Conservation (phyloP, 2,113 vertebrate species). For the Lagopus muta region DNA sequence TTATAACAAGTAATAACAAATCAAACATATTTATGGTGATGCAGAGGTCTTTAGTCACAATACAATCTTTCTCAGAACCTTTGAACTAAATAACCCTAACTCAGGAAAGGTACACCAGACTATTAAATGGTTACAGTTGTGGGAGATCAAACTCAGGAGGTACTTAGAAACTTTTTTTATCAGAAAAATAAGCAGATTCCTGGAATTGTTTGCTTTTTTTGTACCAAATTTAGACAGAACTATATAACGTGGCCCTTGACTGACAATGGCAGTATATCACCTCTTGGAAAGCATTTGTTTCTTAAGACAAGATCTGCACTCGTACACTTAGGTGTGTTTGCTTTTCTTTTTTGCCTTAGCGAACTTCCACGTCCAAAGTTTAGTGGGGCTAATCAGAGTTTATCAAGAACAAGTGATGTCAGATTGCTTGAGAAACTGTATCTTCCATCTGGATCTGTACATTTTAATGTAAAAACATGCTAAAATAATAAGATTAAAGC, state of each 20-base stretch:
- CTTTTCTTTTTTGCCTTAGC: neutral
- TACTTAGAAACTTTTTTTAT: neutral
- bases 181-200: neutral
- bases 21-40: neutral
- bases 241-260: neutral
- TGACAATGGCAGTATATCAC: neutral
- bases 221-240: neutral
- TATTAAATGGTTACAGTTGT: neutral
- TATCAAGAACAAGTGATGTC: neutral
- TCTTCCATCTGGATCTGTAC: neutral
- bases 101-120: neutral
- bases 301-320: neutral
- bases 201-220: neutral
- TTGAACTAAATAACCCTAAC: neutral
- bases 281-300: neutral
- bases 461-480: neutral
- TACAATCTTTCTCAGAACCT: neutral
- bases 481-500: neutral
- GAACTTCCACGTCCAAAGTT: neutral
- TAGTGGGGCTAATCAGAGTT: neutral
- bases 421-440: neutral
- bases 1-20: neutral
- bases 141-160: neutral
- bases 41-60: neutral
- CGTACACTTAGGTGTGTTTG: neutral